Evolutionary conservation across 2,113 vertebrate genomes (phyloP), one percentile per base, ranked within the genome.

Genomic region (Ameiurus melas): DNA sequence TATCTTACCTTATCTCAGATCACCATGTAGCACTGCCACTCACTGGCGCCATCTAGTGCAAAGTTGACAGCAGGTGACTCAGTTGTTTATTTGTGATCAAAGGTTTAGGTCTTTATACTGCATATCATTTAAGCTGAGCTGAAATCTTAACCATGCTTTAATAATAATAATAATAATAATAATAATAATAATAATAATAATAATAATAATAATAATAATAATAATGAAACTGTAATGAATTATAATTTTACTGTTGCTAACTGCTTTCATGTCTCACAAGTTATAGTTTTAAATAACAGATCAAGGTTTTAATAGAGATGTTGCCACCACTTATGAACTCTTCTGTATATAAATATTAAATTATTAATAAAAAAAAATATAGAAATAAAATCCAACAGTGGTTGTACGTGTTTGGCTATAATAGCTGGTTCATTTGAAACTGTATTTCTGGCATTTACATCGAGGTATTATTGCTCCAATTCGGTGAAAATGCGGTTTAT

Each of bases 21-120:
- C 53, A 55, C 53, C 12, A 14, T 55, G 53, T 14, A 55, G 27
- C 66, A 73, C 8, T 9, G 19, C 0, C 17, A 43, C 36, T 43
- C 71, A 43, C 39, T 75, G 71, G 71, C 71, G 71, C 71, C 36
- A 75, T 75, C 71, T 75, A 75, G 71, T 75, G 71, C 9, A 4
- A 43, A 8, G 3, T 25, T 43, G 9, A 43, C 71, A 22, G 0
- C 33, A 43, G 30, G 6, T 71, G 30, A 36, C 30, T 19, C 25
- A n/a, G 20, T 0, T 25, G 3, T 75, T 75, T 43, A 73, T 75
- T 75, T 75, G 36, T 43, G 20, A 4, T 75, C 9, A 75, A 20
- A 75, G 68, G 30, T 70, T 33, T 70, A 70, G 13, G 14, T 16
- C 68, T 17, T 4, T 33, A 33, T 17, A 33, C 33, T 70, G 66